A percentile compares a stretch with the other conserved stretches of the same genome.
Conservation (phyloP, 1,140 invertebrate species). For the Argopecten irradians region DNA sequence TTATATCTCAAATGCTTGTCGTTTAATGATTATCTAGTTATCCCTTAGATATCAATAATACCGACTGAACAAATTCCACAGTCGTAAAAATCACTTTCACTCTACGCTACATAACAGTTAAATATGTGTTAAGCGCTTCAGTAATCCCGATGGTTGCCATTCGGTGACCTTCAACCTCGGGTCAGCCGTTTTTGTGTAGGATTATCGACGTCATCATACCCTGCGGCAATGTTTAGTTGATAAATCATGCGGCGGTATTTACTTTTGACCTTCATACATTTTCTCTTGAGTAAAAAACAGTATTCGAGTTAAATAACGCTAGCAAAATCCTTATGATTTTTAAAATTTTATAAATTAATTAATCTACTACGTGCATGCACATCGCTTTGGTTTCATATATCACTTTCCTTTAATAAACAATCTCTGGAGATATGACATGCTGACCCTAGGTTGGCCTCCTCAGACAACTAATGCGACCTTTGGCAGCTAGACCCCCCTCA, state of each 20-base stretch:
- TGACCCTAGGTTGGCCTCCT: neutral
- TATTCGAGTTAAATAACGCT: neutral
- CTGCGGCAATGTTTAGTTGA: neutral
- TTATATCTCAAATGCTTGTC: neutral
- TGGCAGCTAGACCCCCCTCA: neutral
- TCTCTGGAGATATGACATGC: neutral
- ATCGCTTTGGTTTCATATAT: neutral
- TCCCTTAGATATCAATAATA: neutral
- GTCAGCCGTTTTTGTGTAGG: constrained; percentile 14
- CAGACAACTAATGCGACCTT: neutral
- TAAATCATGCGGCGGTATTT: neutral
- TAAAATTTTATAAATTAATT: neutral
- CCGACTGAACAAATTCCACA: neutral
- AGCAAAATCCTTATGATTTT: neutral
- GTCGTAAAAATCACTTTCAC: neutral
- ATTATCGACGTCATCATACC: constrained; percentile 3
- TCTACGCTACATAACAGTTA: neutral
- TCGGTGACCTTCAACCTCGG: neutral
- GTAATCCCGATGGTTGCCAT: neutral
- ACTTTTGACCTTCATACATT: neutral
- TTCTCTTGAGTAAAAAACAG: neutral
- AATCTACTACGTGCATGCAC: too few relatives aligned
- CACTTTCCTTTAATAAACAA: neutral
- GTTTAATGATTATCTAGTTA: neutral
- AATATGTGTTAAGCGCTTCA: constrained; percentile 10